Conservation (phyloP, 2,797 vertebrate species). For the Lindbergichthys nudifrons region DNA sequence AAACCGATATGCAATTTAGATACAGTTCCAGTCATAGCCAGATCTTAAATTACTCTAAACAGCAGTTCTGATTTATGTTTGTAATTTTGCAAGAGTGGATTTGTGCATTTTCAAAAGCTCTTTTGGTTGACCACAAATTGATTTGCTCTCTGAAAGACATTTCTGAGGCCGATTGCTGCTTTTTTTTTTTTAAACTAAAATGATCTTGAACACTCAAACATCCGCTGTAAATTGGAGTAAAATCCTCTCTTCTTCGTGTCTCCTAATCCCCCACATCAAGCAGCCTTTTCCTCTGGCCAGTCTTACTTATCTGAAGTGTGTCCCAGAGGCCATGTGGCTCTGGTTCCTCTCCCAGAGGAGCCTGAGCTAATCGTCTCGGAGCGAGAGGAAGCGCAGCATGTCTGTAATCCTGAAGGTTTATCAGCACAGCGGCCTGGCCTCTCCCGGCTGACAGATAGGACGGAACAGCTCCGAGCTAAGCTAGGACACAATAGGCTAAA, state of each 20-base stretch:
- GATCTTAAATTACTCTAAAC: background rate
- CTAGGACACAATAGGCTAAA: conserved; percentile 54
- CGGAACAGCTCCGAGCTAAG: conserved; percentile 59
- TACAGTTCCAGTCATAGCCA: background rate
- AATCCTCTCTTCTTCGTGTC: conserved; percentile 42
- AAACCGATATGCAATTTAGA: background rate
- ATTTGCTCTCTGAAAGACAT: background rate
- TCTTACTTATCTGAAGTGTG: conserved; percentile 66
- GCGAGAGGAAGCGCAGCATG: conserved; percentile 62
- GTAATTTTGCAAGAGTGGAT: background rate
- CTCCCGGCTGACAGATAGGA: conserved; percentile 62
- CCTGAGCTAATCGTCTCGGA: conserved; percentile 74
- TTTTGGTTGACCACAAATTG: background rate
- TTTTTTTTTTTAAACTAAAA: background rate
- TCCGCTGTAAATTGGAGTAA: conserved; percentile 37
- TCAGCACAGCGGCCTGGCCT: conserved; percentile 72
- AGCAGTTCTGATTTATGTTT: conserved; percentile 6
- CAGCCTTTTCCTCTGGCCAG: conserved; percentile 59
- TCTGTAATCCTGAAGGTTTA: conserved; percentile 85
- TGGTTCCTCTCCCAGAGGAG: conserved; percentile 81
- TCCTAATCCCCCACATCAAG: conserved; percentile 65
- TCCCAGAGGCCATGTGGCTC: conserved; percentile 78
- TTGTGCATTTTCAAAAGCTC: conserved; percentile 6
- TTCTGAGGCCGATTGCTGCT: background rate
- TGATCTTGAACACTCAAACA: conserved; percentile 6